Conservation (phyloP, 2,888 invertebrate species). For the Apodemia hepburni region DNA sequence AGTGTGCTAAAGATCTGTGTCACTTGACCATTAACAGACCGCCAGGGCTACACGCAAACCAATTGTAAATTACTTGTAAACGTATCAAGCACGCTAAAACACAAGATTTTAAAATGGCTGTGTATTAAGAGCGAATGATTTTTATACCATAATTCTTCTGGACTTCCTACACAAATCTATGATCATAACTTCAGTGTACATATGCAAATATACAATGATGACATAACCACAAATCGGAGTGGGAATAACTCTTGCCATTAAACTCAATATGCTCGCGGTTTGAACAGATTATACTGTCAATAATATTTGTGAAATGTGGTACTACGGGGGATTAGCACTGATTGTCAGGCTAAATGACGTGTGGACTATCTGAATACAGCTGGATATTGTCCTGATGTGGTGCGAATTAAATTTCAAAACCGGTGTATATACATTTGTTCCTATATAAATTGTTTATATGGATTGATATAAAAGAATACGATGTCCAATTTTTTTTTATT, state of each 20-base stretch:
- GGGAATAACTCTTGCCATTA: not conserved
- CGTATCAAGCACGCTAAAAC: slow-evolving; percentile 35
- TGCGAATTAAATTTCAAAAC: no score
- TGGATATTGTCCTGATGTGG: no score
- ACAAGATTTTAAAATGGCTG: not conserved
- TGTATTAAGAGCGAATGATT: not conserved
- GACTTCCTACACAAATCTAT: not conserved
- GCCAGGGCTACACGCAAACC: slow-evolving; percentile 46
- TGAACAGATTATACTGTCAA: not conserved
- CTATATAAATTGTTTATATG: no score
- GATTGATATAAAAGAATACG: no score
- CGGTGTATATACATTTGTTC: no score
- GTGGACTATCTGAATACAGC: no score
- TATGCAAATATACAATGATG: not conserved
- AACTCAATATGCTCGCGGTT: not conserved
- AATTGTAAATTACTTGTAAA: slow-evolving; percentile 35
- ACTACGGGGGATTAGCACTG: no score
- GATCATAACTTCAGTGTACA: not conserved
- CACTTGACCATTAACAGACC: slow-evolving; percentile 52
- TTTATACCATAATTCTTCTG: not conserved
- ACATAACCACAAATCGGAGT: not conserved
- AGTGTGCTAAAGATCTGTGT: slow-evolving; percentile 51
- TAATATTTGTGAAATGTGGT: not conserved
- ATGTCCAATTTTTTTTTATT: no score
- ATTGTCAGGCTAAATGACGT: no score